phyloP scores from a whole-genome alignment of 1,140 invertebrate genomes.

The Centruroides sculpturatus region DNA sequence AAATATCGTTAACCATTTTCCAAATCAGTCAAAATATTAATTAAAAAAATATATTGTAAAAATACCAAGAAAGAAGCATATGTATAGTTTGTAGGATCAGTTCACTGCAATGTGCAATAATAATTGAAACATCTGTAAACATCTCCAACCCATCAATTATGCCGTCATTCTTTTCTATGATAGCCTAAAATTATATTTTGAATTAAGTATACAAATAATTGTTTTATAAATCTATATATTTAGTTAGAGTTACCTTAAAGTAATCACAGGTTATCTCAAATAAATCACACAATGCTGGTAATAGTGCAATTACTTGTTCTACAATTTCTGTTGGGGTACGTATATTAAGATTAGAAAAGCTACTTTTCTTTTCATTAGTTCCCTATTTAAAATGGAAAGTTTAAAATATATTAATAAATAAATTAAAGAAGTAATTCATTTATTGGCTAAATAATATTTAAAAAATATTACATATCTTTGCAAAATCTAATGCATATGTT shows the following conservation, averaged over 20 bases:
- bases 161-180: constrained; percentile 38
- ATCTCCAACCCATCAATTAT: constrained; percentile 41
- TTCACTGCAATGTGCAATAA: constrained; percentile 39
- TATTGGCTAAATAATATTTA: too few species aligned
- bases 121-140: constrained; percentile 33
- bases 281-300: constrained; percentile 19
- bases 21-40: too few species aligned
- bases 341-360: constrained; percentile 23
- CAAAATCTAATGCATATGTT: too few species aligned
- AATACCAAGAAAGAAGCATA: constrained; percentile 51
- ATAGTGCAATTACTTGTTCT: constrained; percentile 7
- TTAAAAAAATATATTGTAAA: too few species aligned
- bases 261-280: constrained; percentile 11
- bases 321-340: constrained; percentile 5
- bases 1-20: too few species aligned
- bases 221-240: too few species aligned
- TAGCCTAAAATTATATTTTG: constrained; percentile 26
- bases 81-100: constrained; percentile 42
- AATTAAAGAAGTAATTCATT: too few species aligned
- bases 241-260: too few species aligned
- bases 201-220: constrained; percentile 4
- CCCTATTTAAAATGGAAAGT: constrained; percentile 9
- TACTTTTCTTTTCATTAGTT: constrained; percentile 21
- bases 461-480: too few species aligned
- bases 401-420: too few species aligned